phyloP scores from a whole-genome alignment of 2,888 invertebrate genomes.

The Euproctis similis region DNA sequence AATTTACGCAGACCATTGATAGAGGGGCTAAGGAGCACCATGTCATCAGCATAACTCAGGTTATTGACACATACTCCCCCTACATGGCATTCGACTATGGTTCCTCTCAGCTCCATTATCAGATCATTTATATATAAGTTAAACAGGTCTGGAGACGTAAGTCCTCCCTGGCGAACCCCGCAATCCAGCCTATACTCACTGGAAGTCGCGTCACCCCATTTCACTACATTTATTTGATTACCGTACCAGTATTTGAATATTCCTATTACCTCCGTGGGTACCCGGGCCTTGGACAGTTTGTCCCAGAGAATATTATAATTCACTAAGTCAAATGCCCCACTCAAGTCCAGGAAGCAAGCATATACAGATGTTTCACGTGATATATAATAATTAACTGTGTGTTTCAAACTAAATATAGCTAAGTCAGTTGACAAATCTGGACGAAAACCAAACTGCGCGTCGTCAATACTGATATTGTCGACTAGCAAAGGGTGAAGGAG shows the following conservation, averaged over 20 bases:
- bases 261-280: background rate
- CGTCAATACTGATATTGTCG: conserved; percentile 1
- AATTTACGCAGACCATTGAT: no score
- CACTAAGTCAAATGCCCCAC: conserved; percentile 10
- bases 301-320: conserved; percentile 11
- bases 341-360: background rate
- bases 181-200: conserved; percentile 8
- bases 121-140: conserved; percentile 6
- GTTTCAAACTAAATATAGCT: conserved; percentile 5
- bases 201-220: conserved; percentile 3
- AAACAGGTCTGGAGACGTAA: conserved; percentile 5
- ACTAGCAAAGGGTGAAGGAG: background rate
- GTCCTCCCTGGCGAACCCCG: conserved; percentile 12
- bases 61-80: conserved; percentile 6
- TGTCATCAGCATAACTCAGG: conserved; percentile 12
- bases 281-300: conserved; percentile 3
- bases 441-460: conserved; percentile 10
- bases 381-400: background rate
- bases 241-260: conserved; percentile 6
- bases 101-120: conserved; percentile 8
- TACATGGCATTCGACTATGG: conserved; percentile 4
- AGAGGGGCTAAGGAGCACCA: conserved; percentile 2
- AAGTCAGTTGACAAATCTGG: conserved; percentile 7
- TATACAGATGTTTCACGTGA: background rate
- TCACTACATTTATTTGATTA: conserved; percentile 3